Base-by-base conservation (phyloP, 2,113 vertebrate species). In the Meriones unguiculatus region DNA sequence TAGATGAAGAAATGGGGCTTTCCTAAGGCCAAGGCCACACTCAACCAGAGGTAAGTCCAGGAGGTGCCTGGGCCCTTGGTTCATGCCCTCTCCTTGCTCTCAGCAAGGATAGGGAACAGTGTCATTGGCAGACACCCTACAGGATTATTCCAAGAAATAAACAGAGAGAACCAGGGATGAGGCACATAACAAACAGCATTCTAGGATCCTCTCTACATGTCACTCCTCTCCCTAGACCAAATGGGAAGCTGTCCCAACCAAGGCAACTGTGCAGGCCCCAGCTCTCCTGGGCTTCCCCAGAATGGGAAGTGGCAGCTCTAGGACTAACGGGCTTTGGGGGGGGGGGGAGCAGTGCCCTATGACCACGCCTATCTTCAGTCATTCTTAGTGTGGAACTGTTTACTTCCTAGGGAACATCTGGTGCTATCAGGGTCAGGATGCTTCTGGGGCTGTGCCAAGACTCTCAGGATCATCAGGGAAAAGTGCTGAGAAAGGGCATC, bases 331-430 rank as follows among this genome's bases (percentile, higher is more conserved):
- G 15, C 24, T 50, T 69, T 46, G 28, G 41, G 22, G 2, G 14
- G 11, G 9, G 41, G 17, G 2, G 14, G 11, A 5, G 2, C 10
- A 22, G 13, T 2, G 1, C 24, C 50, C 41, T 14, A 2, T 10
- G 64, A 28, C 13, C 1, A 70, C 11, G 3, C 52, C n/a, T 96
- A 46, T 10, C 59, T 77, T 80, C 62, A 20, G 1, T 4, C 28
- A 12, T 52, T 67, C 80, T 87, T 50, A 3, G 25, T 22, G 30
- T 15, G 86, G 82, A 41, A 20, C 20, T 4, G 2, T 11, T 64
- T 54, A 25, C 92, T n/a, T 10, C 67, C 81, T 64, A 67, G 80
- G 41, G n/a, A 64, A 35, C 32, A 14, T 13, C 35, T 65, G 69
- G 13, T 65, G 15, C 64, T 24, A 15, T 18, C 5, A 17, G 69